phyloP scores from a whole-genome alignment of 2,113 vertebrate species.

The Cyanoderma ruficeps region DNA sequence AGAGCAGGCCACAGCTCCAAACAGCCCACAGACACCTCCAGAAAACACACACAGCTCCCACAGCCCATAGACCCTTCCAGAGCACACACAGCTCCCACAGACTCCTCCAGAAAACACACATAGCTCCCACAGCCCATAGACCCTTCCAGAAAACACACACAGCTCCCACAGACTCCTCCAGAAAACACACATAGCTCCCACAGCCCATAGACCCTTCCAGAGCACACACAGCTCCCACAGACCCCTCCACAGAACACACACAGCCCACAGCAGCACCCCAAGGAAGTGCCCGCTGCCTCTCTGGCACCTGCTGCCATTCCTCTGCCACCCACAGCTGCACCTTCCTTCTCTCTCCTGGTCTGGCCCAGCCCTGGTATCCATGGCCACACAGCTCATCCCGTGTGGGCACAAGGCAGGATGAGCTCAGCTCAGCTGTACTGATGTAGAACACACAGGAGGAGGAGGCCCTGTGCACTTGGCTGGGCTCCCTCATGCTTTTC shows the following conservation, averaged over 20 bases:
- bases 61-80: no score
- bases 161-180: no score
- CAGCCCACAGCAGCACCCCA: fast-evolving
- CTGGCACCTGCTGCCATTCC: background rate
- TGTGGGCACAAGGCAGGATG: background rate
- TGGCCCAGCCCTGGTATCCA: background rate
- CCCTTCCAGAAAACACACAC: no score
- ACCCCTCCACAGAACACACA: no score
- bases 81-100: background rate
- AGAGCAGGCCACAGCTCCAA: fast-evolving
- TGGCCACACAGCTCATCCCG: background rate
- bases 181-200: background rate
- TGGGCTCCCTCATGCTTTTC: background rate
- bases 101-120: background rate
- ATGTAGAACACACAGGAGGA: background rate
- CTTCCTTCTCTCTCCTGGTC: no score
- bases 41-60: no score
- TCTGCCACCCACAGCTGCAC: fast-evolving
- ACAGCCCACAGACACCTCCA: background rate
- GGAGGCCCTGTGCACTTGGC: background rate
- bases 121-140: no score
- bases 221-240: no score
- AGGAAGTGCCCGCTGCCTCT: background rate
- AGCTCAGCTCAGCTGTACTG: background rate
- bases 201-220: no score